A percentile compares a stretch with the other conserved stretches of the same genome.
Conservation (phyloP, 64 coral and sea anemone species). For the Montipora foliosa region DNA sequence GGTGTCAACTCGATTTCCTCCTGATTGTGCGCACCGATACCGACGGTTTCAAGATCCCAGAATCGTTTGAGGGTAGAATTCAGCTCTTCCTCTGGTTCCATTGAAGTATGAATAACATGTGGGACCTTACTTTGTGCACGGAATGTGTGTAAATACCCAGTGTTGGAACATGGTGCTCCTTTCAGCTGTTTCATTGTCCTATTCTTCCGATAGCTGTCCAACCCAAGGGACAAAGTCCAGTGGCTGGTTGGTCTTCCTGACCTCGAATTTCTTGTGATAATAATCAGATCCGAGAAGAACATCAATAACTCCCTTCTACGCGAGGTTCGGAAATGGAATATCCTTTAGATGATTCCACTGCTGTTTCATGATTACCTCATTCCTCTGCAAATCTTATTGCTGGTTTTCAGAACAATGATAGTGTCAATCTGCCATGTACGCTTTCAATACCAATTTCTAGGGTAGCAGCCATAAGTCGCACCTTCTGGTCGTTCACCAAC, state of each 20-base stretch:
- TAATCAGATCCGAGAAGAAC: background rate
- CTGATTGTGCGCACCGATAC: background rate
- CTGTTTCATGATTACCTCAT: background rate
- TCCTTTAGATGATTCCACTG: background rate
- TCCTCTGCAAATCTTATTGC: slow-evolving; percentile 44
- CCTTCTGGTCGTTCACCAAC: slow-evolving; percentile 54
- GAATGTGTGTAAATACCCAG: no score
- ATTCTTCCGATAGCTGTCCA: no score
- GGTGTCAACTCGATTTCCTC: background rate
- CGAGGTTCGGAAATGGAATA: background rate
- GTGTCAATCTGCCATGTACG: slow-evolving; percentile 46
- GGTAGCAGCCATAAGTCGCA: slow-evolving; percentile 18
- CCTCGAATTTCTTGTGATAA: background rate
- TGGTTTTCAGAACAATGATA: slow-evolving; percentile 32
- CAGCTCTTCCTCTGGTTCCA: no score
- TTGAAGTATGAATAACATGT: no score
- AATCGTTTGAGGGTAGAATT: background rate
- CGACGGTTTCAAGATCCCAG: background rate
- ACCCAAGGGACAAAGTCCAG: background rate
- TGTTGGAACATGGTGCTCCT: no score
- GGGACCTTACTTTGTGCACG: no score
- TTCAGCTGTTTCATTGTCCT: background rate
- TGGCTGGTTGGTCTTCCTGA: background rate
- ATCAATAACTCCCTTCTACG: background rate
- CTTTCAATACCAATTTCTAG: slow-evolving; percentile 21